A percentile compares a stretch with the other conserved stretches of the same genome.
Evolutionary conservation across 2,113 vertebrate genomes (phyloP).

Genomic region (zebrafish (Danio rerio)): GRCz12tu NC_133184.1:6317501-6318000

Average conservation of each 20-base stretch:
- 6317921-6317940: too few species aligned
- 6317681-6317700: background rate
- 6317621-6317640: constrained; percentile 1
- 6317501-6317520: too few species aligned
- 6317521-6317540: too few species aligned
- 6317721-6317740: background rate
- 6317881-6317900: too few species aligned
- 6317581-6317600: background rate
- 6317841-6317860: too few species aligned
- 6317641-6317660: background rate
- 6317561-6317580: background rate
- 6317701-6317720: background rate
- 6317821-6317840: background rate
- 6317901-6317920: too few species aligned
- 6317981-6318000: too few species aligned
- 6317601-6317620: background rate
- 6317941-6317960: too few species aligned
- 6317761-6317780: background rate
- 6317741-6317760: background rate
- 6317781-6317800: too few species aligned
- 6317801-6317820: background rate
- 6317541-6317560: too few species aligned
- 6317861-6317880: too few species aligned
- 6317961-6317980: too few species aligned
- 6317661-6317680: background rate